phyloP scores from a whole-genome alignment of 2,888 invertebrate genomes.

The Osmoderma eremita region DNA sequence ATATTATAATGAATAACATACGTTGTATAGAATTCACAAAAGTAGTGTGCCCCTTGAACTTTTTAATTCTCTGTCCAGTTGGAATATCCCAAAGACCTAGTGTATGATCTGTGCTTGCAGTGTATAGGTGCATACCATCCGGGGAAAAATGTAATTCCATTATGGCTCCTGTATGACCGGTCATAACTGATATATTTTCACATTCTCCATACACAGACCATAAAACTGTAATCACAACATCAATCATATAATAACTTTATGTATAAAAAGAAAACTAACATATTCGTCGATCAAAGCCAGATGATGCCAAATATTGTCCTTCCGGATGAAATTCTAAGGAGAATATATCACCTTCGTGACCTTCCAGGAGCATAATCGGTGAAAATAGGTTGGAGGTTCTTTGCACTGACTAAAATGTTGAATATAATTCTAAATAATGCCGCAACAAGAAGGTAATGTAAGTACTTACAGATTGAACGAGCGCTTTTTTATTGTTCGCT shows the following conservation, averaged over 20 bases:
- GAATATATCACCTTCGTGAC: conserved; percentile 97
- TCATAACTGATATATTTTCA: conserved; percentile 93
- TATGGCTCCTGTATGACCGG: conserved; percentile 94
- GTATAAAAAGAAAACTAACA: conserved; percentile 71
- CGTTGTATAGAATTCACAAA: conserved; percentile 80
- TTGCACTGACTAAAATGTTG: conserved; percentile 69
- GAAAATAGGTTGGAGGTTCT: conserved; percentile 89
- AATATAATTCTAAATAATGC: conserved; percentile 15
- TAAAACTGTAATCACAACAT: conserved; percentile 70
- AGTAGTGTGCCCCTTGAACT: conserved; percentile 83
- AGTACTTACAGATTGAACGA: conserved; percentile 79
- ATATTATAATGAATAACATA: conserved; percentile 42
- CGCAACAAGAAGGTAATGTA: too few species aligned
- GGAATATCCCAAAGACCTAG: conserved; percentile 96
- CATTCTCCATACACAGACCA: conserved; percentile 99
- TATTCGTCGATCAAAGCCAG: conserved; percentile 95
- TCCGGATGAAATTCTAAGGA: conserved; percentile 94
- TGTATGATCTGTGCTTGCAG: conserved; percentile 94
- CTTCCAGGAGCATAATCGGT: conserved; percentile 95
- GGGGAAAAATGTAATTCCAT: conserved; percentile 92
- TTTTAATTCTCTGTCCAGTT: conserved; percentile 87
- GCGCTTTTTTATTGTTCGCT: conserved; percentile 76
- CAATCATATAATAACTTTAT: conserved; percentile 1
- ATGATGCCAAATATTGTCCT: conserved; percentile 92
- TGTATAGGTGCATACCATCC: conserved; percentile 85